Evolutionary conservation across 2,888 invertebrate species (phyloP).

Genomic region (Tuta absoluta): DNA sequence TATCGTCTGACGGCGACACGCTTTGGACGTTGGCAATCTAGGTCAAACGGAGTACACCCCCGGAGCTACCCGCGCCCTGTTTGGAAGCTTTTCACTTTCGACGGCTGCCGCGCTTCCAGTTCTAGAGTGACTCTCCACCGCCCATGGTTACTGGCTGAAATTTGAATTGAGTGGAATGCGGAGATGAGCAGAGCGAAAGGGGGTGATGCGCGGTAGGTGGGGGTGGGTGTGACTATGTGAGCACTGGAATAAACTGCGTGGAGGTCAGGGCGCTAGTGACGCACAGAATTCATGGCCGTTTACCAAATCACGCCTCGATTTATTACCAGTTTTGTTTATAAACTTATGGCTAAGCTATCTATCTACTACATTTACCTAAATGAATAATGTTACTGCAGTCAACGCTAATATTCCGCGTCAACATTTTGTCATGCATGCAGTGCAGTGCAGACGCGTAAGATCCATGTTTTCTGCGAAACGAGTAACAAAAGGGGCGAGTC

Average conservation of each 20-base stretch:
- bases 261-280: conserved; percentile 45
- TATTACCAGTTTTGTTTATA: conserved; percentile 21
- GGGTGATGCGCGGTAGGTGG: conserved; percentile 34
- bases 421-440: conserved; percentile 12
- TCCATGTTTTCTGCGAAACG: conserved; percentile 19
- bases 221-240: conserved; percentile 32
- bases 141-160: conserved; percentile 38
- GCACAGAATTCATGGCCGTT: conserved; percentile 38
- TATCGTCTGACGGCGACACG: conserved; percentile 19
- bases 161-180: conserved; percentile 39
- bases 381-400: not conserved
- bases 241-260: conserved; percentile 38
- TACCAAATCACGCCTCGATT: conserved; percentile 36
- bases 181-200: conserved; percentile 34
- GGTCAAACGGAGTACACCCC: conserved; percentile 36
- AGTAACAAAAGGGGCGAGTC: conserved; percentile 24
- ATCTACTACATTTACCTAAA: not conserved
- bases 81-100: conserved; percentile 43
- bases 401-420: conserved; percentile 2
- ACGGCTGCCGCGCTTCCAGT: conserved; percentile 35
- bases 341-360: not conserved
- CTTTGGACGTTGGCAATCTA: conserved; percentile 32
- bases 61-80: conserved; percentile 37
- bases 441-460: conserved; percentile 14
- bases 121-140: conserved; percentile 34